Conservation (phyloP, 2,113 vertebrate genomes). For the Balaenoptera acutorostrata region DNA sequence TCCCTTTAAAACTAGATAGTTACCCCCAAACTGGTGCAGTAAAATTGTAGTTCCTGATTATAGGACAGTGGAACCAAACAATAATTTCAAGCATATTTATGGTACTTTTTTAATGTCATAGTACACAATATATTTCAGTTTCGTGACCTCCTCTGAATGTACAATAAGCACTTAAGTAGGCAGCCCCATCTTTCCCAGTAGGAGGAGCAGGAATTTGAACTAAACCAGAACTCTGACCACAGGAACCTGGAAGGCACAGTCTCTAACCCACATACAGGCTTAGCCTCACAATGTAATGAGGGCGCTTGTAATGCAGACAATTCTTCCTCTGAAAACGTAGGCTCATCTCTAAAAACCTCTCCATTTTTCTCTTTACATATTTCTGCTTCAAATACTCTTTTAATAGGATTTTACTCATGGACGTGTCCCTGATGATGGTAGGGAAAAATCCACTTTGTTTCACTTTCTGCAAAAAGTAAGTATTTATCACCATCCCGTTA, state of each 20-base stretch:
- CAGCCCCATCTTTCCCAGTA: not conserved
- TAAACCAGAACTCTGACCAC: not conserved
- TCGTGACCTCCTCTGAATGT: not conserved
- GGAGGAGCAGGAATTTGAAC: not conserved
- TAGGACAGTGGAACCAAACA: not conserved
- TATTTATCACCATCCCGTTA: not conserved
- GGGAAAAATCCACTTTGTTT: not conserved
- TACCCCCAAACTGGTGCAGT: not conserved
- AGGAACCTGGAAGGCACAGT: not conserved
- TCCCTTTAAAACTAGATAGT: not conserved
- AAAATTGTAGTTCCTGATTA: not conserved
- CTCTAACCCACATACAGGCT: rapidly evolving
- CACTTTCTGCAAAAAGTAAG: not conserved
- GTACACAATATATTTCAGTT: not conserved
- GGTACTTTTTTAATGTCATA: not conserved
- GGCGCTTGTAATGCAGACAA: not conserved
- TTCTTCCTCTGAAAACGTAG: not conserved
- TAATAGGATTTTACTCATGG: not conserved
- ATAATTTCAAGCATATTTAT: not conserved
- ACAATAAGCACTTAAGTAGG: not conserved
- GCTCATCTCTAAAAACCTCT: not conserved
- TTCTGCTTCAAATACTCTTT: not conserved
- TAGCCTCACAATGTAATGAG: not conserved
- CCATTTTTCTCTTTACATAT: not conserved
- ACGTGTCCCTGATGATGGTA: not conserved